Base-by-base conservation (phyloP, 2,113 vertebrate species). In the Phalacrocorax aristotelis region DNA sequence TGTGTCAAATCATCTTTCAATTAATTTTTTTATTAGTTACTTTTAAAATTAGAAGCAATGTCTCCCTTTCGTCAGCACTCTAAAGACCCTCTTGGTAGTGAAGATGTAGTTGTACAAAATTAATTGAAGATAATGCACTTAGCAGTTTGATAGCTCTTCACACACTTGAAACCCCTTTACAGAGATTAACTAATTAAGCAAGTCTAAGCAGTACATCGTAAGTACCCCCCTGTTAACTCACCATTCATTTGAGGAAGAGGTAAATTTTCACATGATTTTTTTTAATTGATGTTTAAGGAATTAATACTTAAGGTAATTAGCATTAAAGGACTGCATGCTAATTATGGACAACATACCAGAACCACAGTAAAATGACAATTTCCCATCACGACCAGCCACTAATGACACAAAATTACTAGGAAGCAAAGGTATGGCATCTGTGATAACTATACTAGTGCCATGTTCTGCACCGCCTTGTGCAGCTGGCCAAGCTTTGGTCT, bases 111-210 rank as follows among this genome's bases (percentile, higher is more conserved):
- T 96, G 84, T 84, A 88, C 66, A 83, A 91, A 95, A 95, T 94
- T 95, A 95, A 94, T 95, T 96, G 96, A 88, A 83, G 89, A 83
- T 93, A 96, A 96, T 23, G 19, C 87, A 94, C 68, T 94, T 95
- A 94, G 87, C 89, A 83, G 54, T 95, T 90, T 58, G 93, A 97
- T 93, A 93, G 93, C 87, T 91, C 84, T 97, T 96, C 44, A 83
- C 12, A 10, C 60, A 68, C 93, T 81, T 93, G 87, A 96, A 96
- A 93, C 81, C 87, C 82, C 91, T 96, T 95, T 90, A 70, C 82
- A 96, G 69, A 95, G 84, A 91, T 94, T 93, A 95, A 94, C 87
- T 96, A 97, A 97, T 96, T 95, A 96, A 76, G 94, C 75, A 94
- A 66, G 54, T 80, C 87, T 85, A 87, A 95, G 89, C 77, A 91